Percentiles rank a stretch among this genome's conserved stretches.
Conservation (phyloP, 2,113 vertebrate species). For the Proteles cristata region DNA sequence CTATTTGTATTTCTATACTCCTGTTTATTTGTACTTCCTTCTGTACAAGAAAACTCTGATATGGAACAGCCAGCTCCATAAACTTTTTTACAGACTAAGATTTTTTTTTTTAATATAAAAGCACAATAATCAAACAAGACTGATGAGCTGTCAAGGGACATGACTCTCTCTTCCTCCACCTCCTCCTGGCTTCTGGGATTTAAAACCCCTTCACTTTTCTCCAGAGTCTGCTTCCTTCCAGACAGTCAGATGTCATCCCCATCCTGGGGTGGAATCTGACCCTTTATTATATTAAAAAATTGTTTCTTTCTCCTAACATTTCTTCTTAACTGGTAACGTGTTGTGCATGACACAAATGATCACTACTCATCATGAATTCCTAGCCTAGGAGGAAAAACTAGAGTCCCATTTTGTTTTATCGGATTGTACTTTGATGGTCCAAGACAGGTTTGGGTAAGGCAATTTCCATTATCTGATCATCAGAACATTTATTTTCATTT, state of each 20-base stretch:
- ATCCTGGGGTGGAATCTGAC: background rate
- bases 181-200: constrained; percentile 46
- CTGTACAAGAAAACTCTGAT: constrained; percentile 37
- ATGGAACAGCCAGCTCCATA: constrained; percentile 51
- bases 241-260: background rate
- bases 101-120: constrained; percentile 76
- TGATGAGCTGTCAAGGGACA: constrained; percentile 66
- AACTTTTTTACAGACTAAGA: constrained; percentile 63
- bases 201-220: background rate
- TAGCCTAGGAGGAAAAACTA: constrained; percentile 80
- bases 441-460: constrained; percentile 77
- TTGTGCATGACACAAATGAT: constrained; percentile 77
- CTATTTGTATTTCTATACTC: background rate
- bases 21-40: constrained; percentile 9
- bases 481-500: constrained; percentile 68
- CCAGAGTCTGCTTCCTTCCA: background rate
- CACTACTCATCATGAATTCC: constrained; percentile 77
- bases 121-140: constrained; percentile 78
- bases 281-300: constrained; percentile 66
- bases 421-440: constrained; percentile 80
- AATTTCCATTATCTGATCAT: constrained; percentile 81
- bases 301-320: constrained; percentile 57
- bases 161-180: background rate
- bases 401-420: constrained; percentile 84
- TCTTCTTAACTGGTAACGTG: constrained; percentile 77